Percentiles rank a stretch among this genome's conserved stretches.
These are phyloP conservation scores for Otocyon megalotis DNA, from an alignment of 2,113 vertebrate species.

Conservation along the genomic window DNA sequence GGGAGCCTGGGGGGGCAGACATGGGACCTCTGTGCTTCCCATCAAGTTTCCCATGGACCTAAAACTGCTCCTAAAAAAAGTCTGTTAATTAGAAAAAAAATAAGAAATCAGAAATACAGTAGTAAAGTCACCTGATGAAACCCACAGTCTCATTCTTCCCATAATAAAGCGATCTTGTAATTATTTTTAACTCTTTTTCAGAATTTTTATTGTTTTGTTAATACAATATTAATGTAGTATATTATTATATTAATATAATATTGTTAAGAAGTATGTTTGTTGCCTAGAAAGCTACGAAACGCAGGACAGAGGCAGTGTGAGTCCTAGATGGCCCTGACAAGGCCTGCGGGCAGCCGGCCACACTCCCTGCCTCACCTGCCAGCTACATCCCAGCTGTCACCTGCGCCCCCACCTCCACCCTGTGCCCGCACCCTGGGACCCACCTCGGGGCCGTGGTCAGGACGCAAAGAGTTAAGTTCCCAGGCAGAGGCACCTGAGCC, in stretches of 20 bases:
- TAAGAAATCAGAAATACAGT: not conserved
- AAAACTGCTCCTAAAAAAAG: not conserved
- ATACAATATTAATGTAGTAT: too few species aligned
- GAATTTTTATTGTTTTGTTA: not conserved
- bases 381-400: too few species aligned
- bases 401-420: too few species aligned
- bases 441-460: not conserved
- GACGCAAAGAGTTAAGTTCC: not conserved
- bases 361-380: too few species aligned
- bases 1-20: not conserved
- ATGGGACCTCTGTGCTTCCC: fast-evolving
- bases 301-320: fast-evolving
- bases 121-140: fast-evolving
- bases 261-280: too few species aligned
- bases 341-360: fast-evolving
- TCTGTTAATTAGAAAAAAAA: too few species aligned
- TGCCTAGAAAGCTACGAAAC: fast-evolving
- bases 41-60: fast-evolving
- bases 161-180: fast-evolving
- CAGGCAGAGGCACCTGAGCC: not conserved
- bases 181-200: not conserved
- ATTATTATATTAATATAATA: too few species aligned
- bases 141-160: fast-evolving
- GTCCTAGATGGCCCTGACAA: fast-evolving
- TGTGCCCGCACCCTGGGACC: not conserved